Percentiles rank a stretch among this genome's conserved stretches.
phyloP scores from a whole-genome alignment of 2,113 vertebrate species.

The Acrocephalus kingi region DNA sequence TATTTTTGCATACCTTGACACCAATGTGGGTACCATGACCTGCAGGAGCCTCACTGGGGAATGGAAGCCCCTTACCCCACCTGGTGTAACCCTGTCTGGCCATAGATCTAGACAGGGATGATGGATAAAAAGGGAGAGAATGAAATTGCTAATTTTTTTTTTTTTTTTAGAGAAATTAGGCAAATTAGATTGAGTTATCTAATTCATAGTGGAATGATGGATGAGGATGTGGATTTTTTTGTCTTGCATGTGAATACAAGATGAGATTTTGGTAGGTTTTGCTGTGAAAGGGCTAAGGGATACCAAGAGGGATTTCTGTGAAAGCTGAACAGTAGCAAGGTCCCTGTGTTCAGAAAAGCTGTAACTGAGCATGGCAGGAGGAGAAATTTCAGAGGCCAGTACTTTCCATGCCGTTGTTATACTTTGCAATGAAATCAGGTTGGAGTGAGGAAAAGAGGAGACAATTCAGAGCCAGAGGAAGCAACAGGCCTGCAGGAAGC shows the following conservation, averaged over 20 bases:
- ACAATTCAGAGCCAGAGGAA: neutral
- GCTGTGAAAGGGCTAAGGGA: neutral
- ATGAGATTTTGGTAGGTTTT: constrained; percentile 11
- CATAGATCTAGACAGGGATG: neutral
- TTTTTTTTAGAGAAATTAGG: constrained; percentile 17
- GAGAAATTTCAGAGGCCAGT: neutral
- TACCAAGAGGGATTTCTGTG: neutral
- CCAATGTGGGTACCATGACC: neutral
- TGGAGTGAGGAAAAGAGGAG: neutral
- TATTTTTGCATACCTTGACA: neutral
- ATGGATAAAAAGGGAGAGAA: constrained; percentile 33
- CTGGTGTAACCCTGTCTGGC: neutral
- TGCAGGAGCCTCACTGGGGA: neutral
- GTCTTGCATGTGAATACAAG: neutral
- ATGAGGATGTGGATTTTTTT: constrained; percentile 22
- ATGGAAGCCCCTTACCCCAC: neutral
- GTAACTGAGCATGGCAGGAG: neutral
- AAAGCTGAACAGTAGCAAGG: neutral
- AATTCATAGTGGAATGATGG: constrained; percentile 43
- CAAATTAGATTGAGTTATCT: constrained; percentile 29
- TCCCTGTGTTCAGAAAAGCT: neutral
- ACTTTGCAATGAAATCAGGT: neutral
- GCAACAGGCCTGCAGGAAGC: neutral
- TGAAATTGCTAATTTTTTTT: constrained; percentile 9
- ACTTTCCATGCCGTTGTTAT: neutral